These are phyloP conservation scores for Platichthys flesus DNA, from an alignment of 2,113 vertebrate species.

Conservation along the genomic window DNA sequence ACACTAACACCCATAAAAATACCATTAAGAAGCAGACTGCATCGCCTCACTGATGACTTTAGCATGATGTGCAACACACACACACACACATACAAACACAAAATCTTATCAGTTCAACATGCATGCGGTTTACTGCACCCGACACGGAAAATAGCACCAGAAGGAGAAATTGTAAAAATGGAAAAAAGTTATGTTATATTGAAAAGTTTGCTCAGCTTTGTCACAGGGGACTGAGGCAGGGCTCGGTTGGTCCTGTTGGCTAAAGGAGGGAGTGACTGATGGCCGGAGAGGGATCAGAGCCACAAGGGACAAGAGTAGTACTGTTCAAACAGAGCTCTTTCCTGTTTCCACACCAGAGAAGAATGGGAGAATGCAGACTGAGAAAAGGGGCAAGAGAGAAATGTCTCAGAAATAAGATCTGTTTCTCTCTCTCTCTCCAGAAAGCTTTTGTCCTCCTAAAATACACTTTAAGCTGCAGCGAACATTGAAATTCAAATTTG, in stretches of 20 bases:
- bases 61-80: constrained; percentile 40
- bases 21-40: constrained; percentile 43
- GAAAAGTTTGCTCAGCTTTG: neutral
- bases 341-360: constrained; percentile 72
- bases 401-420: constrained; percentile 8
- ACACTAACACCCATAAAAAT: constrained; percentile 56
- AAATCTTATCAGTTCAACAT: constrained; percentile 1
- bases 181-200: constrained; percentile 15
- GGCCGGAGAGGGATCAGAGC: constrained; percentile 52
- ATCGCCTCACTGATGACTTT: constrained; percentile 62
- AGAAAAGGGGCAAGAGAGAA: constrained; percentile 17
- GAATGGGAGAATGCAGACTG: constrained; percentile 40
- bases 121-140: constrained; percentile 1
- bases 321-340: constrained; percentile 72
- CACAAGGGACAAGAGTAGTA: constrained; percentile 73
- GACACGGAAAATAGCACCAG: neutral
- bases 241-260: constrained; percentile 49
- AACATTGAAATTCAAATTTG: neutral
- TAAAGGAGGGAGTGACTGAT: constrained; percentile 58
- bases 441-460: neutral
- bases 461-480: too few species aligned
- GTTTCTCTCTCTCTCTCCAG: constrained; percentile 20
- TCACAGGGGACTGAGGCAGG: neutral
- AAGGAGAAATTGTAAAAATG: constrained; percentile 5
- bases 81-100: constrained; percentile 20